These are phyloP conservation scores for Gobio occitaniae DNA, from an alignment of 2,797 vertebrate species.

Conservation along the genomic window DNA sequence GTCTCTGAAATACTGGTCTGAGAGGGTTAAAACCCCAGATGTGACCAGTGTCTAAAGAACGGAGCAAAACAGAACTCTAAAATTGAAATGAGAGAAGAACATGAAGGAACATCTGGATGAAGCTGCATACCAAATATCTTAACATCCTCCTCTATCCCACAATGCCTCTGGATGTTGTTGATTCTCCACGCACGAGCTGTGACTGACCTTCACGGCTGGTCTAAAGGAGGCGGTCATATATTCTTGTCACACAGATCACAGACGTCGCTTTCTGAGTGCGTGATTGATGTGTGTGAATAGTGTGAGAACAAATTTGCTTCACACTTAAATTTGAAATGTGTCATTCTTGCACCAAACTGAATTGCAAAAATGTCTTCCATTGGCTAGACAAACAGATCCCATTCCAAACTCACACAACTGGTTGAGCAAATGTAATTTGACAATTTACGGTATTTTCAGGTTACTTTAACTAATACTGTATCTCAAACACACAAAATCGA, in stretches of 20 bases:
- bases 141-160: conserved; percentile 29
- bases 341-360: not conserved
- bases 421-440: not conserved
- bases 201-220: conserved; percentile 49
- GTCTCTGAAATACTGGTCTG: not conserved
- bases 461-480: not conserved
- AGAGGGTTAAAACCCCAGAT: conserved; percentile 12
- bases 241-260: conserved; percentile 13
- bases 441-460: not conserved
- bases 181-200: conserved; percentile 25
- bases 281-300: conserved; percentile 23
- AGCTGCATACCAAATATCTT: conserved; percentile 28
- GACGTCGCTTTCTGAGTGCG: not conserved
- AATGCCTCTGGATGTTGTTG: conserved; percentile 27
- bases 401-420: not conserved
- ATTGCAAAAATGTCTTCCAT: not conserved
- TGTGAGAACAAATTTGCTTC: conserved; percentile 12
- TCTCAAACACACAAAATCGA: not conserved
- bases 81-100: not conserved
- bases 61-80: not conserved
- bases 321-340: not conserved
- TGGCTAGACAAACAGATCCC: not conserved
- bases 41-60: not conserved
- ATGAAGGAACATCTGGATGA: conserved; percentile 9
- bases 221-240: conserved; percentile 23